A percentile compares a stretch with the other conserved stretches of the same genome.
These are phyloP conservation scores for Ophioderma brevispina DNA, from an alignment of 35 echinoderm and acorn worm species.

Conservation along the genomic window DNA sequence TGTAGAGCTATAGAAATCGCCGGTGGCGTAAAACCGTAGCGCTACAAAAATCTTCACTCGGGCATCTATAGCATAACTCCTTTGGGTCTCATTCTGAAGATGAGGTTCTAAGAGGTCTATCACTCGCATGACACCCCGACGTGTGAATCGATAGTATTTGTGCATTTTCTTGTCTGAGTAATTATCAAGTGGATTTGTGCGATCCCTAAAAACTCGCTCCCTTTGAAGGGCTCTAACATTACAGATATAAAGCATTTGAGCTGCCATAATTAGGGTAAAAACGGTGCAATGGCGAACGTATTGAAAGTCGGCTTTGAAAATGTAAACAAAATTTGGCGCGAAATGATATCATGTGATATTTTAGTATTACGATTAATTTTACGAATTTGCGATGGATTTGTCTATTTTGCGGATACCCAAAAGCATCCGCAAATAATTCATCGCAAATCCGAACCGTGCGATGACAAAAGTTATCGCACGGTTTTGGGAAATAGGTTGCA, in stretches of 20 bases:
- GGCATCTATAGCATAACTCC: constrained; percentile 59
- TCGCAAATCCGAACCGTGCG: too few relatives aligned
- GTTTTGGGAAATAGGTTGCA: too few relatives aligned
- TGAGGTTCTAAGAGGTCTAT: constrained; percentile 36
- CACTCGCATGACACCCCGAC: constrained; percentile 49
- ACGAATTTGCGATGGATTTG: too few relatives aligned
- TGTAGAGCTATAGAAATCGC: neutral
- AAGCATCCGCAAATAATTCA: too few relatives aligned
- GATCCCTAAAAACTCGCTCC: constrained; percentile 48
- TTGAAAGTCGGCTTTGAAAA: too few relatives aligned
- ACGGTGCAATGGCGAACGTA: too few relatives aligned
- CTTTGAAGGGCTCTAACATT: constrained; percentile 45
- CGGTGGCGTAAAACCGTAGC: constrained; percentile 27
- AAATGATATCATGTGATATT: too few relatives aligned
- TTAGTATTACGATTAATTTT: too few relatives aligned
- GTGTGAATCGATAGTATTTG: constrained; percentile 45
- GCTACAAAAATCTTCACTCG: constrained; percentile 25
- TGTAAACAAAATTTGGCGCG: too few relatives aligned
- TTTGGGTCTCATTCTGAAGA: neutral
- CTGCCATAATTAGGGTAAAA: constrained; percentile 28
- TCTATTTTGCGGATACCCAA: too few relatives aligned
- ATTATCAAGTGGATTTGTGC: constrained; percentile 26
- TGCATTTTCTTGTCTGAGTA: constrained; percentile 66
- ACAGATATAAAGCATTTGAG: constrained; percentile 10
- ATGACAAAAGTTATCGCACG: too few relatives aligned